Conservation (phyloP, 2,113 vertebrate species). For the Dicaeum eximium region DNA sequence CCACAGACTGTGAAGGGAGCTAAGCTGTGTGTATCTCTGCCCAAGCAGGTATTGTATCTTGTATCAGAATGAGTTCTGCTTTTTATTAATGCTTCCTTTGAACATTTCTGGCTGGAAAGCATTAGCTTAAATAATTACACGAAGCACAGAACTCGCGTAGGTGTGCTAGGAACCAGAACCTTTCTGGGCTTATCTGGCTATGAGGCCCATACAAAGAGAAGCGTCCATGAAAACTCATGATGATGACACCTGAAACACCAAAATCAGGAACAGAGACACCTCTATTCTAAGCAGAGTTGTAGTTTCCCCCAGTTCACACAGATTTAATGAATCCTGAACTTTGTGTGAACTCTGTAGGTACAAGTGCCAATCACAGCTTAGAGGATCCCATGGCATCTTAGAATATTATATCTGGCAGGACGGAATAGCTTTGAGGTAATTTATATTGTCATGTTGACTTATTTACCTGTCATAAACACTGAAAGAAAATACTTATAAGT, state of each 20-base stretch:
- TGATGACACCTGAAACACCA: not conserved
- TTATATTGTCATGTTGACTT: not conserved
- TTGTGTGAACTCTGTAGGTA: not conserved
- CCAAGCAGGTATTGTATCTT: not conserved
- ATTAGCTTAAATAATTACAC: not conserved
- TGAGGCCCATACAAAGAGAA: fast-evolving
- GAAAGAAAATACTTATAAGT: not conserved
- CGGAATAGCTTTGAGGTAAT: not conserved
- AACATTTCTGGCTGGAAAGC: not conserved
- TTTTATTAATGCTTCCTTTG: not conserved
- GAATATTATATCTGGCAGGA: not conserved
- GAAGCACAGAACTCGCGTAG: not conserved
- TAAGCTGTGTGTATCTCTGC: not conserved
- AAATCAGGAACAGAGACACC: not conserved
- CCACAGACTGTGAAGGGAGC: not conserved
- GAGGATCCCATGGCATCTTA: not conserved
- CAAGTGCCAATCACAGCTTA: not conserved
- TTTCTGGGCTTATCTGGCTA: not conserved
- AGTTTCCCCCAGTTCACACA: not conserved
- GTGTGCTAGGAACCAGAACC: not conserved
- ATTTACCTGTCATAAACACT: not conserved
- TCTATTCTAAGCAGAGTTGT: not conserved
- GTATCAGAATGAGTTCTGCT: not conserved
- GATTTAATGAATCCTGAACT: not conserved
- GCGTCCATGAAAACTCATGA: not conserved